Percentiles rank a stretch among this genome's conserved stretches.
Evolutionary conservation across 30 jellyfish, hydroid and myxozoan genomes (phyloP).

Genomic region (Chrysaora quinquecirrha): DNA sequence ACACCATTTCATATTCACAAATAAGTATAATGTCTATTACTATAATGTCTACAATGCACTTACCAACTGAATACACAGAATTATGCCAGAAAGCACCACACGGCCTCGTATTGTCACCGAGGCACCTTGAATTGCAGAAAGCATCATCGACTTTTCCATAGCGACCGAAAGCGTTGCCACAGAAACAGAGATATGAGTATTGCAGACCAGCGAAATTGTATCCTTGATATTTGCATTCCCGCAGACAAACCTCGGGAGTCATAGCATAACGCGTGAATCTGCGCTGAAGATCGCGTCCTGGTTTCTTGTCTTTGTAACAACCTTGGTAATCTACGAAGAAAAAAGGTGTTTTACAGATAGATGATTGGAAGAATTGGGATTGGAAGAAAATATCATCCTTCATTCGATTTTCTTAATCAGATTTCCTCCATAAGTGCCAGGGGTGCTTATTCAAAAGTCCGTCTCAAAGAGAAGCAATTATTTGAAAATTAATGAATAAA

Average conservation of each 20-base stretch:
- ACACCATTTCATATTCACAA: too few relatives aligned
- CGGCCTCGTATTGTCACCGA: conserved; percentile 76
- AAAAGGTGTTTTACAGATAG: too few relatives aligned
- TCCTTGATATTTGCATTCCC: conserved; percentile 91
- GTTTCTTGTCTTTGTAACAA: conserved; percentile 84
- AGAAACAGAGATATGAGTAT: conserved; percentile 90
- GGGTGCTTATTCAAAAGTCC: too few relatives aligned
- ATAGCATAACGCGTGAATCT: conserved; percentile 89
- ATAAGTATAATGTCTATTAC: too few relatives aligned
- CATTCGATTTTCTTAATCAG: too few relatives aligned
- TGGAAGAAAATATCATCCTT: too few relatives aligned
- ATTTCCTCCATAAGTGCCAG: too few relatives aligned
- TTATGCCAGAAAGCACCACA: conserved; percentile 97
- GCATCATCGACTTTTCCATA: conserved; percentile 85
- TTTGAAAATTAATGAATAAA: too few relatives aligned
- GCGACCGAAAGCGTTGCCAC: conserved; percentile 95
- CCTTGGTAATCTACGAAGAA: conserved; percentile 77
- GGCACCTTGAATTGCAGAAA: conserved; percentile 78
- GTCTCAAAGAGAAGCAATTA: too few relatives aligned
- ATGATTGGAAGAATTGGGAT: too few relatives aligned
- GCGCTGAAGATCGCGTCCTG: conserved; percentile 91
- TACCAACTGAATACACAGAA: conserved; percentile 85
- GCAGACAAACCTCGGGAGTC: conserved; percentile 95
- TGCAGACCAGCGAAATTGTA: conserved; percentile 95
- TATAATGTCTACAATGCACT: conserved; percentile 22